Evolutionary conservation across 1,140 invertebrate species (phyloP), one percentile per base, ranked within the genome.

Genomic region (Samia ricini): DNA sequence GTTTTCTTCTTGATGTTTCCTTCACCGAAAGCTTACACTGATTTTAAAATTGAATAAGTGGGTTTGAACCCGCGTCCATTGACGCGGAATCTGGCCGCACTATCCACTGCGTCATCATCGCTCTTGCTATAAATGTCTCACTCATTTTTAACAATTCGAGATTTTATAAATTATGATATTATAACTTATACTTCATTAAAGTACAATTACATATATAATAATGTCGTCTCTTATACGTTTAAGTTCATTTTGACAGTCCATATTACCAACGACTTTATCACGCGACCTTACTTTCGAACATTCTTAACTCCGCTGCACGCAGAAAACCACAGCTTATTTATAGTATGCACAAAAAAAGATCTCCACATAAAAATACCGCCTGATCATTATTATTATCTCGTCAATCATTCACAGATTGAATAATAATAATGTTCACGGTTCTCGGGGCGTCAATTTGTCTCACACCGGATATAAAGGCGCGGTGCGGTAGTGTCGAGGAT

Each of bases 401-500:
- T 55, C 52, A 55, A 55, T 55, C 52, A 55, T 55, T 23, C 52
- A n/a, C 52, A 55, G 52, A 55, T 55, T 55, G 24, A 55, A 55
- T 55, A 55, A 55, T 55, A 55, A 55, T 42, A 42, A 3, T 42
- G 33, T 42, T 42, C 33, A 15, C 33, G 33, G 12, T 15, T 49
- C 20, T 22, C 4, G n/a, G 20, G 5, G 52, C 52, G 24, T 24
- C 52, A 55, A 55, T 55, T 55, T 55, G 21, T n/a, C 52, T 55
- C 50, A 42, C 52, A 55, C 52, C 52, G 52, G 52, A 55, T 33
- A 36, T 26, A 56, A 3, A 42, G 18, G 19, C 29, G 29, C n/a
- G n/a, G n/a, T n/a, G n/a, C n/a, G n/a, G n/a, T n/a, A n/a, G 10
- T 42, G 33, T 42, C 12, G 33, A 42, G 33, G 33, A 42, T 42